Evolutionary conservation across 2,797 vertebrate species (phyloP).

Genomic region (Lagorchestes hirsutus): DNA sequence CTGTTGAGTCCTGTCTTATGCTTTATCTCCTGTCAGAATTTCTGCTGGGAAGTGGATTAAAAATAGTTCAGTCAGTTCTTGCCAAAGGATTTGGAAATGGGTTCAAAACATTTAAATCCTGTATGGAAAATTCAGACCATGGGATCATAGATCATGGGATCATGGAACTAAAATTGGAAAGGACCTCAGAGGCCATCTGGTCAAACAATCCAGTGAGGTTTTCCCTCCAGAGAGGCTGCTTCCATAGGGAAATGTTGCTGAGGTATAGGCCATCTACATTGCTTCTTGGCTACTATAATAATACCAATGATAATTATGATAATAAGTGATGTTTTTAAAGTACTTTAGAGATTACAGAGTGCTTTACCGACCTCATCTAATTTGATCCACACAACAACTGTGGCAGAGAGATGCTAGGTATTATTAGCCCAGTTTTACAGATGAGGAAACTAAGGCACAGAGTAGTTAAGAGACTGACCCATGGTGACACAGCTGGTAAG

Average conservation of each 20-base stretch:
- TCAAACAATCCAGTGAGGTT: neutral
- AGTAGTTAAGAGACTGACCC: neutral
- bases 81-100: neutral
- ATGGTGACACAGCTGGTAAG: neutral
- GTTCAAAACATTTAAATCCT: constrained; percentile 2
- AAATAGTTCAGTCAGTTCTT: neutral
- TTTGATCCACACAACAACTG: neutral
- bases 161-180: neutral
- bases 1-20: neutral
- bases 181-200: neutral
- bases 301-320: neutral
- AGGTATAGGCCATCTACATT: neutral
- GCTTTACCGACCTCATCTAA: neutral
- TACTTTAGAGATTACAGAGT: neutral
- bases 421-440: neutral
- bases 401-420: neutral
- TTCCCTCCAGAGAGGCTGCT: neutral
- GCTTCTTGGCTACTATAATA: neutral
- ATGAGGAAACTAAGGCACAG: neutral
- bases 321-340: neutral
- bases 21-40: neutral
- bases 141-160: neutral
- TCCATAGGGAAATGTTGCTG: neutral
- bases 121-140: neutral
- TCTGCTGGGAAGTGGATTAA: neutral